phyloP scores from a whole-genome alignment of 1,140 invertebrate genomes.

The Cotesia typhae region DNA sequence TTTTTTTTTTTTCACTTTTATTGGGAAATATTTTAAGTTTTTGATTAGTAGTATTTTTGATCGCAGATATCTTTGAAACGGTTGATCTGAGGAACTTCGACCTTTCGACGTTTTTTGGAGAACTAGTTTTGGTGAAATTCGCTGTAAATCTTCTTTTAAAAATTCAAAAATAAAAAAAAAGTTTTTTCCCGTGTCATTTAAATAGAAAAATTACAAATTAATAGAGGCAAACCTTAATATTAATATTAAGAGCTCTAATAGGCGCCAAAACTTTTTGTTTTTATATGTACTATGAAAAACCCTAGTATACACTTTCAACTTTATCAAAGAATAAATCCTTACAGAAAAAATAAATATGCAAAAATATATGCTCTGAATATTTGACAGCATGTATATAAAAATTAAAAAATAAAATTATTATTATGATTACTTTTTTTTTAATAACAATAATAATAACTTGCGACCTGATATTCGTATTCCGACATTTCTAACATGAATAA shows the following conservation, averaged over 20 bases:
- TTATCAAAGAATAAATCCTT: too few relatives aligned
- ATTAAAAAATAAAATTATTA: too few relatives aligned
- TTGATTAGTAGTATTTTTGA: not conserved
- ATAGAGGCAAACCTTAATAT: not conserved
- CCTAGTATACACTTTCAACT: not conserved
- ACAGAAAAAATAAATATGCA: too few relatives aligned
- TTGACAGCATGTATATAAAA: too few relatives aligned
- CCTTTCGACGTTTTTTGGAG: not conserved
- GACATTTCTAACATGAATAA: too few relatives aligned
- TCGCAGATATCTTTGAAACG: not conserved
- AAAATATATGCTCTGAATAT: too few relatives aligned
- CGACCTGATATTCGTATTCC: too few relatives aligned
- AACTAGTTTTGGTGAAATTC: not conserved
- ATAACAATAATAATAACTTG: too few relatives aligned
- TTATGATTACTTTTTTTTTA: too few relatives aligned
- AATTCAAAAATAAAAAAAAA: constrained; percentile 12
- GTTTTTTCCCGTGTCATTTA: not conserved
- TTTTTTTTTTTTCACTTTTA: not conserved
- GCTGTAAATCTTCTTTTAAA: not conserved
- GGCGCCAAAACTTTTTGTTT: not conserved
- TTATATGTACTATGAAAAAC: too few relatives aligned
- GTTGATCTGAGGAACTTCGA: not conserved
- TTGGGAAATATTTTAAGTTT: not conserved
- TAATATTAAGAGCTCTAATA: not conserved
- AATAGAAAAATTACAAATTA: not conserved